These are phyloP conservation scores for Erebia aethiops DNA, from an alignment of 2,888 invertebrate species.

Conservation along the genomic window DNA sequence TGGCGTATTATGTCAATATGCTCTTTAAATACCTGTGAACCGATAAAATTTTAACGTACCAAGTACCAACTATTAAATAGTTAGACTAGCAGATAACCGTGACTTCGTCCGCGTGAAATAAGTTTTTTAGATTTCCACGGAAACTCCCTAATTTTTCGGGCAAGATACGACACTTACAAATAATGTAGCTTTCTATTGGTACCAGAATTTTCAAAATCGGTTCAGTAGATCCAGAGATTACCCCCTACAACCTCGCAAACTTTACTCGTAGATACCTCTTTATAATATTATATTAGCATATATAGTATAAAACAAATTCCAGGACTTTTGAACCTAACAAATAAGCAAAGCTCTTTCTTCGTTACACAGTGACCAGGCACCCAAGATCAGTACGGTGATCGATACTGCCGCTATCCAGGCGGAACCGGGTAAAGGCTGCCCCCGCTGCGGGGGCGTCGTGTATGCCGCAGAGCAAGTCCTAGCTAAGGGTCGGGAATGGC, in stretches of 20 bases:
- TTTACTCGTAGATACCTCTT: no score
- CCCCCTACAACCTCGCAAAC: no score
- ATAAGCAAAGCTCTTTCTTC: not conserved
- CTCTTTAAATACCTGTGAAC: not conserved
- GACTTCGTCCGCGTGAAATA: no score
- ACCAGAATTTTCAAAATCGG: no score
- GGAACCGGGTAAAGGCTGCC: constrained; percentile 93
- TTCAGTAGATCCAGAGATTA: no score
- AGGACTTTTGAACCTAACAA: not conserved
- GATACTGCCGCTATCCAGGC: constrained; percentile 92
- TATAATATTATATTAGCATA: no score
- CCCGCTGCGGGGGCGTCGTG: constrained; percentile 94
- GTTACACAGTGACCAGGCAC: constrained; percentile 86
- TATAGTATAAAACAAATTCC: not conserved
- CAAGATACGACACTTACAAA: no score
- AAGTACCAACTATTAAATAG: not conserved
- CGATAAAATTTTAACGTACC: not conserved
- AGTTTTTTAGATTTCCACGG: no score
- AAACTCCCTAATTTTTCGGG: no score
- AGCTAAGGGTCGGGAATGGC: constrained; percentile 95
- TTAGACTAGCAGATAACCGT: no score
- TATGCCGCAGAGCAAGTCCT: constrained; percentile 97
- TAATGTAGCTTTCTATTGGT: no score
- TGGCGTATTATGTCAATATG: constrained; percentile 5
- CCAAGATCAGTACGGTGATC: constrained; percentile 87